Conservation (phyloP, 2,888 invertebrate species). For the Tillus elongatus region DNA sequence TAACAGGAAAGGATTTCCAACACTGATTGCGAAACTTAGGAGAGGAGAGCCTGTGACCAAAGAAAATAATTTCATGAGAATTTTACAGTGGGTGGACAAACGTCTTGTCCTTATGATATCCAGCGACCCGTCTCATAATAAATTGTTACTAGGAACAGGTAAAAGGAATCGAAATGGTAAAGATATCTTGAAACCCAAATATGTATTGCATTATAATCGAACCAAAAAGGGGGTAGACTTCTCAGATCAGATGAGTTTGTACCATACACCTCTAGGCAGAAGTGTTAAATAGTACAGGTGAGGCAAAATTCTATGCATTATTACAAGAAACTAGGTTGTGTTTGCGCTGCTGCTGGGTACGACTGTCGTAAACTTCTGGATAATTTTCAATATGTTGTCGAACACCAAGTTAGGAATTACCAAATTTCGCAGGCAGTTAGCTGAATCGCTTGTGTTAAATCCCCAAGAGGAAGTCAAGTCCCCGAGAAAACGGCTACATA, state of each 20-base stretch:
- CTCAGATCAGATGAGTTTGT: background rate
- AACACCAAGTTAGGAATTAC: background rate
- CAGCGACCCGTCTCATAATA: background rate
- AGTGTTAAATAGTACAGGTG: conserved; percentile 2
- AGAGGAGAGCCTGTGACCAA: background rate
- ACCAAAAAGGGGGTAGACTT: conserved; percentile 2
- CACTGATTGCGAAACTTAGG: background rate
- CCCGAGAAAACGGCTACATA: background rate
- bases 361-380: background rate
- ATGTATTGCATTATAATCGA: background rate
- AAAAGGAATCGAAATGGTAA: conserved; percentile 3
- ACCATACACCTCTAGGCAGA: background rate
- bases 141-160: background rate
- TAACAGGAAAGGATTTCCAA: conserved; percentile 1
- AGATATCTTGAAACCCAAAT: conserved; percentile 7
- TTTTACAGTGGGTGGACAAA: conserved; percentile 5
- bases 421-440: background rate
- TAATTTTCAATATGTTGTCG: background rate
- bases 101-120: conserved; percentile 6
- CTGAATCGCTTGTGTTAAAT: background rate
- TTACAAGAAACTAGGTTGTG: conserved; percentile 1
- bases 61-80: background rate
- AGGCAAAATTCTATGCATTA: background rate
- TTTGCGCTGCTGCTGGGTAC: background rate
- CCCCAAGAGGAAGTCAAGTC: background rate